Evolutionary conservation across 2,888 invertebrate species (phyloP).

Genomic region (Leptogaster cylindrica): DNA sequence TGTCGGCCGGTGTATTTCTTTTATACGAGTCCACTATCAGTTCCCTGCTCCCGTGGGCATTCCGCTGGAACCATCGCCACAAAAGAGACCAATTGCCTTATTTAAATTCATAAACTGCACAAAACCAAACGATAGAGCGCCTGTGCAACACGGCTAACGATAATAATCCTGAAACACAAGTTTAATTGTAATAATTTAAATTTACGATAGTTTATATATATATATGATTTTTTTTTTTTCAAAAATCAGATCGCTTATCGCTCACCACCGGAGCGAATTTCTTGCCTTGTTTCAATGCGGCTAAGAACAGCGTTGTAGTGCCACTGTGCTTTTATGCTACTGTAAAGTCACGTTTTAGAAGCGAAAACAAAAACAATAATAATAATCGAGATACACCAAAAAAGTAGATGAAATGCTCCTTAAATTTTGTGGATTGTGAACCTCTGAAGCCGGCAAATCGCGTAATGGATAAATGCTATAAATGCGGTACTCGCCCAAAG

Average conservation of each 20-base stretch:
- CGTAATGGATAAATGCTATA: too few species aligned
- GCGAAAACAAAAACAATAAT: too few species aligned
- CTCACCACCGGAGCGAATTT: background rate
- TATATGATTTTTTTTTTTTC: background rate
- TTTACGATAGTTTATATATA: conserved; percentile 27
- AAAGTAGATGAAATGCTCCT: too few species aligned
- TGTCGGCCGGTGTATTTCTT: conserved; percentile 14
- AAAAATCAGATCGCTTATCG: conserved; percentile 36
- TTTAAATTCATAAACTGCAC: conserved; percentile 38
- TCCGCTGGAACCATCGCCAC: conserved; percentile 18
- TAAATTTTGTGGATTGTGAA: too few species aligned
- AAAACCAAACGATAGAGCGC: conserved; percentile 24
- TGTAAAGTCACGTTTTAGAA: conserved; percentile 32
- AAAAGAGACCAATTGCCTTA: conserved; percentile 8
- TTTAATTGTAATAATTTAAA: conserved; percentile 41
- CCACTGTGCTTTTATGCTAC: conserved; percentile 35
- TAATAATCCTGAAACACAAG: conserved; percentile 39
- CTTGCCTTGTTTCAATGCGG: conserved; percentile 2
- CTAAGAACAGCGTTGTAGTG: conserved; percentile 21
- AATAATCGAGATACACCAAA: too few species aligned
- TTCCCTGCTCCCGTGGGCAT: conserved; percentile 31
- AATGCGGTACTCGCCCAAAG: too few species aligned
- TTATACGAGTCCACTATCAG: conserved; percentile 7
- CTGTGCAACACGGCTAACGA: conserved; percentile 32
- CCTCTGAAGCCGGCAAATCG: too few species aligned